phyloP scores from a whole-genome alignment of 2,797 vertebrate species.

The Sebastes iracundus region DNA sequence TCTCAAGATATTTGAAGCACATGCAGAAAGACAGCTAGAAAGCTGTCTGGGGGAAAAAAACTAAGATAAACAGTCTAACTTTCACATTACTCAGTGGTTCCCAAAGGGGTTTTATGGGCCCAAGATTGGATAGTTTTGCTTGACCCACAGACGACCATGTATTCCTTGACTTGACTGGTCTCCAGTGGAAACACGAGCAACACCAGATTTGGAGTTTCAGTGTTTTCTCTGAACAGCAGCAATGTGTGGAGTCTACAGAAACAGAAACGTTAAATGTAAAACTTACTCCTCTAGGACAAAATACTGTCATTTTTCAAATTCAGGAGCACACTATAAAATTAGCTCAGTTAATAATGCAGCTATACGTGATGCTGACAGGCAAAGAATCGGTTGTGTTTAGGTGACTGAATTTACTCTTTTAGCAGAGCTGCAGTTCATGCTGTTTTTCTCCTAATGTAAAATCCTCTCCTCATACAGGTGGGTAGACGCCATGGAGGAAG shows the following conservation, averaged over 20 bases:
- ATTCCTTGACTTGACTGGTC: neutral
- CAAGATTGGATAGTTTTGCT: neutral
- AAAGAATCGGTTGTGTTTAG: neutral
- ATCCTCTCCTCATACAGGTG: constrained; percentile 84
- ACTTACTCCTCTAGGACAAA: neutral
- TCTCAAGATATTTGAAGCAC: too few species aligned
- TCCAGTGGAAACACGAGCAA: neutral
- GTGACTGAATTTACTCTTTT: neutral
- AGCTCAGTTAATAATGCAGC: neutral
- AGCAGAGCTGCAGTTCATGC: neutral
- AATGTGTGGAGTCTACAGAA: neutral
- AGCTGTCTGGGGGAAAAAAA: neutral
- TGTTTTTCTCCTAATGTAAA: constrained; percentile 14
- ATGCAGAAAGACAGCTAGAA: too few species aligned
- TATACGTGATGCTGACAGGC: neutral
- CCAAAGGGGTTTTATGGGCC: neutral
- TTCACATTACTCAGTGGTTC: neutral
- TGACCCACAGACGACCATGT: neutral
- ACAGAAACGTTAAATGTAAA: neutral
- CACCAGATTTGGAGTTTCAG: neutral
- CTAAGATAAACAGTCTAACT: neutral
- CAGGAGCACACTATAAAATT: neutral
- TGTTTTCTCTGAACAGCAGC: neutral
- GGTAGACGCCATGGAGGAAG: constrained; percentile 96
- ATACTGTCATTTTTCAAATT: neutral